Percentiles rank a stretch among this genome's conserved stretches.
These are phyloP conservation scores for Scarus forsteni DNA, from an alignment of 2,797 vertebrate genomes.

Conservation along the genomic window DNA sequence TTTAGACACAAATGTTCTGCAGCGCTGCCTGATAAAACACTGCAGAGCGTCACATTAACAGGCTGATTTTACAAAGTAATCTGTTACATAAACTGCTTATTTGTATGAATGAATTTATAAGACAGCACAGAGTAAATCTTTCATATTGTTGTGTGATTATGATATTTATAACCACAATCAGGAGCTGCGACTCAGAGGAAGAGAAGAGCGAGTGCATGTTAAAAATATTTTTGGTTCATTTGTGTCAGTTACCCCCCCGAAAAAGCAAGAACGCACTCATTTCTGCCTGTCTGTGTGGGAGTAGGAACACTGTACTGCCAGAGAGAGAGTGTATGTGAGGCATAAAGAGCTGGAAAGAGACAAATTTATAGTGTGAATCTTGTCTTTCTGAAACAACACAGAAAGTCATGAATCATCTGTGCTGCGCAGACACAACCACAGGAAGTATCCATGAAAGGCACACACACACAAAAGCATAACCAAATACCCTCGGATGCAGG, in stretches of 20 bases:
- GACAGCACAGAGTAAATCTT: constrained; percentile 54
- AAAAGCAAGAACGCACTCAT: constrained; percentile 63
- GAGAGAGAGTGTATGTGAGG: constrained; percentile 46
- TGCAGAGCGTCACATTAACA: constrained; percentile 41
- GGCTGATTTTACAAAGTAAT: constrained; percentile 52
- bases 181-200: constrained; percentile 56
- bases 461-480: constrained; percentile 44
- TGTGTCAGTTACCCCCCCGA: constrained; percentile 68
- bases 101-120: constrained; percentile 59
- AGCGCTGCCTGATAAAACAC: constrained; percentile 56
- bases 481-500: constrained; percentile 42
- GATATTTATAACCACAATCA: constrained; percentile 66
- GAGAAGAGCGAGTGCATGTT: constrained; percentile 59
- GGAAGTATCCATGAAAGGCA: constrained; percentile 76
- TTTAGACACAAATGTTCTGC: constrained; percentile 50
- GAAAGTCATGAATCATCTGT: constrained; percentile 79
- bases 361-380: constrained; percentile 71
- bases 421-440: constrained; percentile 68
- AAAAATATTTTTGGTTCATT: constrained; percentile 70
- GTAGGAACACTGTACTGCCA: constrained; percentile 62
- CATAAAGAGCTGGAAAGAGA: constrained; percentile 60
- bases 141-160: constrained; percentile 64
- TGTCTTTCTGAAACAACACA: constrained; percentile 59
- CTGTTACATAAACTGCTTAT: constrained; percentile 62
- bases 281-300: constrained; percentile 74